Percentiles rank a stretch among this genome's conserved stretches.
Conservation (phyloP, 2,113 vertebrate species). For the Corvus moneduloides region DNA sequence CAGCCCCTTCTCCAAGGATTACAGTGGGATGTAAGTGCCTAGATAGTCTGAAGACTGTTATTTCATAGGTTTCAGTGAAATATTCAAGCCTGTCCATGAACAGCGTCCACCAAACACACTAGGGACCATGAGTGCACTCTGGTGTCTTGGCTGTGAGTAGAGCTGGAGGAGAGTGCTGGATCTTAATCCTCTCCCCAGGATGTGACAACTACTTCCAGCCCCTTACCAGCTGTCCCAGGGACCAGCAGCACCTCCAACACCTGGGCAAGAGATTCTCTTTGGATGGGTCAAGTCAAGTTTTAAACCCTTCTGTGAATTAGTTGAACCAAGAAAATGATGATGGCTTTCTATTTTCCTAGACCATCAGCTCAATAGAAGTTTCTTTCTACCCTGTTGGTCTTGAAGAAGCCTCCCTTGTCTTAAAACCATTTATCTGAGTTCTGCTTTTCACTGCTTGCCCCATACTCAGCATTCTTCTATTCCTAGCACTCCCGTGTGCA, state of each 20-base stretch:
- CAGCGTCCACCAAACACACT: background rate
- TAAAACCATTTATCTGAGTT: background rate
- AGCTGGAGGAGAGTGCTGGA: background rate
- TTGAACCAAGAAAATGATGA: background rate
- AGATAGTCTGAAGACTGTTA: background rate
- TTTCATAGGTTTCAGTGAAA: background rate
- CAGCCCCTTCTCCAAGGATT: background rate
- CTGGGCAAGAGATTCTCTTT: background rate
- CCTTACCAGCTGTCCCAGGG: background rate
- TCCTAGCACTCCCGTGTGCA: background rate
- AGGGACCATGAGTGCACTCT: fast-evolving
- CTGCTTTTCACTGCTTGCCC: background rate
- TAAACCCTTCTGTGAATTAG: background rate
- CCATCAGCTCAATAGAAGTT: background rate
- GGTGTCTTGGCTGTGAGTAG: background rate
- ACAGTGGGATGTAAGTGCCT: background rate
- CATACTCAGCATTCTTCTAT: background rate
- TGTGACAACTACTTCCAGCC: background rate
- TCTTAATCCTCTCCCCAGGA: background rate
- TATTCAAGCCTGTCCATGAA: background rate
- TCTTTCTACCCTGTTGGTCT: background rate
- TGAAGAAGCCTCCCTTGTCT: background rate
- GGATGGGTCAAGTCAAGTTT: background rate
- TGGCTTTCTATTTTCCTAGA: background rate
- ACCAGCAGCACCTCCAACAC: background rate